Evolutionary conservation across 1,140 invertebrate genomes (phyloP), one percentile per base, ranked within the genome.

Genomic region (Drosophila orosa): DNA sequence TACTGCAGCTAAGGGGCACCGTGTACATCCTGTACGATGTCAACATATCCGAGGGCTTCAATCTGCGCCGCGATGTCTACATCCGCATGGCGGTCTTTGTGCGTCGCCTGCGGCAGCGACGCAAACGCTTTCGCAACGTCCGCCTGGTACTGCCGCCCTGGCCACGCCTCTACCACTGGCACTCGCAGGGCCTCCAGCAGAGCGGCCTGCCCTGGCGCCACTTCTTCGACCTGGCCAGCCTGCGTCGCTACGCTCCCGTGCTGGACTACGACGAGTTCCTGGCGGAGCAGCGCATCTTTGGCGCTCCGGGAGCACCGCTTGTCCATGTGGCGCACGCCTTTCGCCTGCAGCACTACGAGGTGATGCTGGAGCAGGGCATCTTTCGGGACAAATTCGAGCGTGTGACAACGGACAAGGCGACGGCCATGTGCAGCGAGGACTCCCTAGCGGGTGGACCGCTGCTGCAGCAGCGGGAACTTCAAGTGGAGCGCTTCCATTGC

Each of bases 41-140:
- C 0, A 99, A 99, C 93, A 95, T 95, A 19, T 95, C 96, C 3
- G 98, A 99, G 94, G 98, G 98, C 0, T 99, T 99, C 90, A 99
- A 99, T 94, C 93, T 99, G 63, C 93, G 98, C 52, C 93, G 98
- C 68, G 98, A 99, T 94, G 98, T 99, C 10, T 99, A 98, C 81
- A 95, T 99, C 92, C 94, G 98, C 83, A 94, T 99, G 79, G 97
- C 98, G 13, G 95, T 96, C 55, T 95, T 98, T 78, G 93, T 97
- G 1, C 93, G 94, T 83, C 93, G 94, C 66, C 93, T 97, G 68
- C 93, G 93, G 85, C 93, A 93, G 87, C 90, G 93, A 65, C 69
- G 83, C 65, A 74, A 82, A 93, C 91, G 93, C 93, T 78, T 80
- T 7, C 79, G 80, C 91, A 92, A 93, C 91, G 94, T 94, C 91